Evolutionary conservation across 1,140 invertebrate genomes (phyloP).

Genomic region (Rhopalosiphum padi): DNA sequence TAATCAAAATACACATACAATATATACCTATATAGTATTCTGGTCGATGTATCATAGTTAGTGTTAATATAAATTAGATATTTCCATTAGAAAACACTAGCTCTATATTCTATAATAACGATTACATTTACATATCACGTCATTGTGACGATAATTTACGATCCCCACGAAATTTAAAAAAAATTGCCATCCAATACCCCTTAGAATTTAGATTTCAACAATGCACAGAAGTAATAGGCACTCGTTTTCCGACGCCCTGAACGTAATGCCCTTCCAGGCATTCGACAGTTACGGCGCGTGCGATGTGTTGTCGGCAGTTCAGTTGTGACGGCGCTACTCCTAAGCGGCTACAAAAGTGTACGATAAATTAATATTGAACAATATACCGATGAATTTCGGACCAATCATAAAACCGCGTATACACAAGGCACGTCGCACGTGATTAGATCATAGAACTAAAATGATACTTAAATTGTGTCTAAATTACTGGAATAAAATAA

Average conservation of each 20-base stretch:
- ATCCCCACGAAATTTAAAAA: too few relatives aligned
- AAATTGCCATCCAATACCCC: too few relatives aligned
- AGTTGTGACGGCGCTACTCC: not conserved
- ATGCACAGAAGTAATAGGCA: not conserved
- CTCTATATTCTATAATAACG: too few relatives aligned
- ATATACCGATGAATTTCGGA: not conserved
- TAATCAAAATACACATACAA: too few relatives aligned
- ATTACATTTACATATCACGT: too few relatives aligned
- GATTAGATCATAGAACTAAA: not conserved
- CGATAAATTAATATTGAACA: not conserved
- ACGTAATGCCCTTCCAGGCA: not conserved
- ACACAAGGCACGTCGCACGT: not conserved
- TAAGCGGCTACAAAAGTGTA: not conserved
- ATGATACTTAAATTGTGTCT: not conserved
- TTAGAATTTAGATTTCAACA: not conserved
- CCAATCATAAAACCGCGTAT: not conserved
- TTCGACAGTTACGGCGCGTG: not conserved
- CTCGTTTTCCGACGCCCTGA: not conserved
- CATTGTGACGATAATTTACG: too few relatives aligned
- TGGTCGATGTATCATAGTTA: too few relatives aligned
- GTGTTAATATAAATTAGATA: too few relatives aligned
- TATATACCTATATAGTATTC: too few relatives aligned
- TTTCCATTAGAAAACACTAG: too few relatives aligned
- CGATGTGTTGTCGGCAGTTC: not conserved
- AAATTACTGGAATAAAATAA: not conserved